Evolutionary conservation across 2,797 vertebrate species (phyloP).

Genomic region (Tadarida brasiliensis): DNA sequence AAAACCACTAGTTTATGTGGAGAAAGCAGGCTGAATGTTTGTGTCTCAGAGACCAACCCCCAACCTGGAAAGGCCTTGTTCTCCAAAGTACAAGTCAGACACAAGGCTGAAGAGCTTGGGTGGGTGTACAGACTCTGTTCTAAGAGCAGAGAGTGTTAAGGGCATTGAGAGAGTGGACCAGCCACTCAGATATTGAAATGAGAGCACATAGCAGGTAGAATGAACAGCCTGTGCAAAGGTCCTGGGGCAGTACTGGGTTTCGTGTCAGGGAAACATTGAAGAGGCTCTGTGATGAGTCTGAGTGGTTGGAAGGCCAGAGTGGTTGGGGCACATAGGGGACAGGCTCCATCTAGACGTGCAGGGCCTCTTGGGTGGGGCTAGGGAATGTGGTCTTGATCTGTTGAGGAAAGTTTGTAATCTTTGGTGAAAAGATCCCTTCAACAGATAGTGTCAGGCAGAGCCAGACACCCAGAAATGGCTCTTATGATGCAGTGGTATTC

Average conservation of each 20-base stretch:
- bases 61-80: not conserved
- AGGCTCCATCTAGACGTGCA: not conserved
- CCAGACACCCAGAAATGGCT: not conserved
- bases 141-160: not conserved
- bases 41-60: not conserved
- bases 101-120: not conserved
- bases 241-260: not conserved
- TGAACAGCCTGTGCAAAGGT: not conserved
- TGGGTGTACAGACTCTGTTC: not conserved
- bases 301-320: accelerated
- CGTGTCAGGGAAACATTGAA: no score
- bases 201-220: not conserved
- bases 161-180: not conserved
- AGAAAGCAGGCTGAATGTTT: not conserved
- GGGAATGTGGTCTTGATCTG: not conserved
- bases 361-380: not conserved
- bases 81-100: not conserved
- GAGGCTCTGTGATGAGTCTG: not conserved
- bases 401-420: conserved; percentile 12
- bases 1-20: not conserved
- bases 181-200: not conserved
- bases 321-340: not conserved
- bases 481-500: accelerated
- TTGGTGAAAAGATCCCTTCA: not conserved
- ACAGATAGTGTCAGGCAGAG: not conserved